Base-by-base conservation (phyloP, 2,113 vertebrate species). In the Rhinolophus ferrumequinum region DNA sequence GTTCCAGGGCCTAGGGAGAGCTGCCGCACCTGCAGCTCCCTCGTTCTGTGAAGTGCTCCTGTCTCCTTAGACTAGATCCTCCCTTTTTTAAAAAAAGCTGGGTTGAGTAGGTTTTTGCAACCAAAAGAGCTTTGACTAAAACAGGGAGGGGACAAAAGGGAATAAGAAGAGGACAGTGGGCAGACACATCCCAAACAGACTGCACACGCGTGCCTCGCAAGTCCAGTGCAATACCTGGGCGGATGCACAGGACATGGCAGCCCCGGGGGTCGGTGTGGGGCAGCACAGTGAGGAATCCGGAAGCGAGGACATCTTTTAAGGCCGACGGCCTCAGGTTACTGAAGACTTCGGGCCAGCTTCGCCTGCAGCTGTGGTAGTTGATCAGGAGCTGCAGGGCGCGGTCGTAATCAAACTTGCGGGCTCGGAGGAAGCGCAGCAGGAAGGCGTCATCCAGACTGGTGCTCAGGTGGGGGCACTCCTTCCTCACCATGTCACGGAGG, bases 361-460 rank as follows among this genome's bases (percentile, higher is more conserved):
- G 99, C 73, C 99, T 98, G 47, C 99, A 99, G 26, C 98, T 98
- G 76, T 99, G 99, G 98, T 99, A 99, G 97, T 99, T 99, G 87
- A 99, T 98, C 67, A 99, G 99, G 77, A 99, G 99, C 98, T 99
- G 99, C 72, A 99, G 98, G 0, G 99, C 99, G 2, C 99, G 98
- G 96, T 99, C 99, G 0, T 99, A 99, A 98, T 99, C 99, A 1
- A 99, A 99, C 97, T 99, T 99, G 97, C 99, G 99, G 94, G 99
- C 99, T 66, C 99, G 99, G 86, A 99, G 99, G 98, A 99, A 99
- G 60, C 99, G 99, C 22, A 99, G 98, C 69, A 99, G 98, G 92
- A 99, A 99, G 60, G 99, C 98, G 13, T 99, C 99, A 0, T 99
- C 99, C 69, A 99, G 98, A 9, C 99, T 98, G 0, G 99, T 99